Evolutionary conservation across 2,113 vertebrate species (phyloP), one percentile per base, ranked within the genome.

Genomic region (Oncorhynchus mykiss): DNA sequence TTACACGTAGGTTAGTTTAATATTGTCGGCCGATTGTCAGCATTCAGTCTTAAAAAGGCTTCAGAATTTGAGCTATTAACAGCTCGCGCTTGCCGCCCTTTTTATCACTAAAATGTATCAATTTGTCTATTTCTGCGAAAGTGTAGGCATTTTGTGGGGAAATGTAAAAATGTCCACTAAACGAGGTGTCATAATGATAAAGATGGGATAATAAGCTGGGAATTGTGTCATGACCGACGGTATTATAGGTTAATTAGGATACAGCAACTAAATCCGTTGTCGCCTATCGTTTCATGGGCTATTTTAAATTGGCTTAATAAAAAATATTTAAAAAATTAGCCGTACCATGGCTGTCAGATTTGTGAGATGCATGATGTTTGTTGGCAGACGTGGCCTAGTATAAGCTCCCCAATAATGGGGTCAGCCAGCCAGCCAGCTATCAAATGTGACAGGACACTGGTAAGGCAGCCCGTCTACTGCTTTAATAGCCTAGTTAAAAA

Each of bases 321-420:
- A 51, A 12, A 16, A 4, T 1, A 3, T 0, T 0, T 1, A 27
- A 27, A 2, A 27, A 3, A 27, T 27, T 5, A 4, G 18, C 51
- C 3, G 14, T 16, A 54, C 51, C 3, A 14, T 54, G 51, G 5
- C 51, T 14, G 12, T 54, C 3, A 2, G 51, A 54, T 54, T 22
- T 64, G 24, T 64, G 60, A 69, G 67, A 69, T 69, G 18, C 3
- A 31, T 11, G 51, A 71, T 11, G 11, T 68, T 65, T 62, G 73
- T 48, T 31, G 24, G 9, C 54, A 60, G 39, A 59, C 64, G 24
- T 31, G 12, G 69, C 65, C 25, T 49, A 54, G 29, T 75, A 5
- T 45, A 45, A 9, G 71, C 18, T 72, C 34, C 75, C 8, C 66
- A 69, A 2, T 87, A 83, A 83, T 70, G 59, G 81, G 81, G 77